A percentile compares a stretch with the other conserved stretches of the same genome.
phyloP scores from a whole-genome alignment of 2,113 vertebrate genomes.

The Hepsetus odoe region DNA sequence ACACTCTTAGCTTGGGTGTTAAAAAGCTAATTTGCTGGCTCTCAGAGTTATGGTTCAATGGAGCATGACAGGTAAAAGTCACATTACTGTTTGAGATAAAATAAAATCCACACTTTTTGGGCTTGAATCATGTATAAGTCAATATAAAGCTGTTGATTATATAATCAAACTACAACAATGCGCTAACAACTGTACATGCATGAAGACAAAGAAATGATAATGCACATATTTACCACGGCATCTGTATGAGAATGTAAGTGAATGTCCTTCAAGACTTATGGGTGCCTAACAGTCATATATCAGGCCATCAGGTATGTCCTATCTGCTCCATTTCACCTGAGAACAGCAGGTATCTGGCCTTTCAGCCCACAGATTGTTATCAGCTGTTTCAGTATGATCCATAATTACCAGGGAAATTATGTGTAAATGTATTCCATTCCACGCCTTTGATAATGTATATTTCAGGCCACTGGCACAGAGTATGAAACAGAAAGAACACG shows the following conservation, averaged over 20 bases:
- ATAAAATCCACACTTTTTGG: background rate
- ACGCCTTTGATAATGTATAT: conserved; percentile 26
- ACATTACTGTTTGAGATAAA: background rate
- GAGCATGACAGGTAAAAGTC: background rate
- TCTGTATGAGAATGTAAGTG: conserved; percentile 12
- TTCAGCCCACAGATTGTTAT: conserved; percentile 47
- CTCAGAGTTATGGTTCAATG: background rate
- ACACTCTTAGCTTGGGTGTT: background rate
- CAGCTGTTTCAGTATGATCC: conserved; percentile 40
- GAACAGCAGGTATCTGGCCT: conserved; percentile 29
- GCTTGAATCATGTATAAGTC: too few species aligned
- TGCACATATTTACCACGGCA: background rate
- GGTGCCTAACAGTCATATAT: conserved; percentile 31
- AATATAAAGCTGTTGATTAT: too few species aligned
- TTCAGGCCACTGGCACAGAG: conserved; percentile 21
- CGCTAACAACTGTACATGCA: too few species aligned
- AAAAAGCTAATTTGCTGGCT: conserved; percentile 1
- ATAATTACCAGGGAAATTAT: conserved; percentile 34
- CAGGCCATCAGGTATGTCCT: conserved; percentile 44
- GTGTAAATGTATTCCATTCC: conserved; percentile 30
- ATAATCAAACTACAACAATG: too few species aligned
- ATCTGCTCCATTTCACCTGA: conserved; percentile 48
- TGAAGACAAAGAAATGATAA: background rate
- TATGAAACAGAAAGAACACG: conserved; percentile 39
- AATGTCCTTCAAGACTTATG: conserved; percentile 34